Evolutionary conservation across 1,140 invertebrate species (phyloP), one percentile per base, ranked within the genome.

Genomic region (Drosophila pseudoobscura): DNA sequence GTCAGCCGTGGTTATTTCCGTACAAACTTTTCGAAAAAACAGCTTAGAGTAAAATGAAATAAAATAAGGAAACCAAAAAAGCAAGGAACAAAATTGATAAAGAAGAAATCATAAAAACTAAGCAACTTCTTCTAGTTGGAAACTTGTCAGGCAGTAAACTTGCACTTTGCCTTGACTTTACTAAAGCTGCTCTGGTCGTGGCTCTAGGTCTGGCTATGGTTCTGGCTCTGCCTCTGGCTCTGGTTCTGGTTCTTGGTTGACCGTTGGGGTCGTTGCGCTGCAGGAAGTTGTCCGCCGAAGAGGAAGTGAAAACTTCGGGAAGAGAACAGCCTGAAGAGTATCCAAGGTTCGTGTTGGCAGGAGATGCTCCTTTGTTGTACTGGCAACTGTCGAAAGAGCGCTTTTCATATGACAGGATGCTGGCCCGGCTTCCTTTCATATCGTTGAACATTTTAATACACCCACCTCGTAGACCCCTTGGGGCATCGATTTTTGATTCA

Each of bases 71-170:
- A 22, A 15, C 4, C 43, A 60, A 70, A 52, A 46, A 50, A 51
- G 31, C 17, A n/a, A 39, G 46, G n/a, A 53, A 20, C 1, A 15
- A 50, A 56, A 69, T 58, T 61, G 43, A 66, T 66, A 68, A 66
- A 20, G 20, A 52, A 58, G 29, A 75, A 73, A 63, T 45, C 49
- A 68, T 47, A 64, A 64, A 55, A 47, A 64, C 45, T 43, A 13
- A 20, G 29, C 11, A 64, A 64, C 31, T 69, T 82, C 13, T 29
- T 82, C 20, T 29, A 55, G 49, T 62, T 62, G 8, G 29, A 57
- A 79, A 79, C 71, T 80, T 79, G 70, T 75, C 63, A 13, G 47
- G 41, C 68, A 54, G 47, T 31, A 54, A 63, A 54, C 62, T 69
- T 69, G 50, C 65, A 26, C 65, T 79, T 60, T 52, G 44, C 43